These are phyloP conservation scores for Xestia ashworthii DNA, from an alignment of 2,888 invertebrate species.

Conservation along the genomic window DNA sequence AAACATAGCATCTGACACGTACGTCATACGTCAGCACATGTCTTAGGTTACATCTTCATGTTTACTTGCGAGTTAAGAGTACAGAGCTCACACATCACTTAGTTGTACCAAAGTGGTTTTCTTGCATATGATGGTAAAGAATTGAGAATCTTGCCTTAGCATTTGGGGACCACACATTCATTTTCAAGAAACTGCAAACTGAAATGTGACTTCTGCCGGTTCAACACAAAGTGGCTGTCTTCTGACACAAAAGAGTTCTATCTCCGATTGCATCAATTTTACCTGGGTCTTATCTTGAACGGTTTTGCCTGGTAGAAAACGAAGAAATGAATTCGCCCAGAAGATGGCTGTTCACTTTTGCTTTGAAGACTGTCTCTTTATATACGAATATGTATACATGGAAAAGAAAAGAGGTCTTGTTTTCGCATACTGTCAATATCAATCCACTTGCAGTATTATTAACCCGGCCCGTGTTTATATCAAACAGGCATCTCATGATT, in stretches of 20 bases:
- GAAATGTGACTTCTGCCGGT: too few species aligned
- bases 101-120: background rate
- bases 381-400: background rate
- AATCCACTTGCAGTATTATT: background rate
- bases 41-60: slow-evolving; percentile 27
- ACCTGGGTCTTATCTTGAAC: background rate
- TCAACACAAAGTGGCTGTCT: too few species aligned
- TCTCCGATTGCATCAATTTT: background rate
- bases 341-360: background rate
- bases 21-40: slow-evolving; percentile 39
- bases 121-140: background rate
- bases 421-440: background rate
- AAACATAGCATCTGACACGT: slow-evolving; percentile 30
- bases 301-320: background rate
- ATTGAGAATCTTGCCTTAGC: background rate
- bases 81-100: background rate
- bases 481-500: too few species aligned
- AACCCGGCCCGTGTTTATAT: background rate
- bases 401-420: background rate
- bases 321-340: background rate
- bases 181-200: too few species aligned
- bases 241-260: too few species aligned
- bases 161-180: background rate
- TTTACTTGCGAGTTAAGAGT: slow-evolving; percentile 1
- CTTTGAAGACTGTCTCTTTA: background rate